phyloP scores from a whole-genome alignment of 2,888 invertebrate species.

The Matsumyia berberina region DNA sequence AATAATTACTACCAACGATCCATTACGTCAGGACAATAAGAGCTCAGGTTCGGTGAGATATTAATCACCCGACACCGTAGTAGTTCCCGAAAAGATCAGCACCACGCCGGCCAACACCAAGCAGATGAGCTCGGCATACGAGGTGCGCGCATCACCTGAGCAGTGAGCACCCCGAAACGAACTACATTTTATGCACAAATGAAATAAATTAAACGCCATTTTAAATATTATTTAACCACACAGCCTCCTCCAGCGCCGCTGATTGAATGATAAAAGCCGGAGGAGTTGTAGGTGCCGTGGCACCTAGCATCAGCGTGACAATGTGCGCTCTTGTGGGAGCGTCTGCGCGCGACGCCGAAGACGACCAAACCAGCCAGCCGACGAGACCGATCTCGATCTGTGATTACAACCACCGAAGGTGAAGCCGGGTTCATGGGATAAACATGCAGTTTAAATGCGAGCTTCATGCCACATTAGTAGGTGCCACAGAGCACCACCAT shows the following conservation, averaged over 20 bases:
- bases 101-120: conserved; percentile 25
- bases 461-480: conserved; percentile 76
- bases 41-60: conserved; percentile 20
- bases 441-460: conserved; percentile 77
- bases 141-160: conserved; percentile 54
- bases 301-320: conserved; percentile 37
- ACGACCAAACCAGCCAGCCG: conserved; percentile 52
- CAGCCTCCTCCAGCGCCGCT: conserved; percentile 39
- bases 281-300: conserved; percentile 49
- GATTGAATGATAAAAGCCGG: conserved; percentile 69
- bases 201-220: conserved; percentile 76
- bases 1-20: conserved; percentile 64
- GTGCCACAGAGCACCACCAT: conserved; percentile 58
- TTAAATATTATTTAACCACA: conserved; percentile 69
- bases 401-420: conserved; percentile 73
- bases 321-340: conserved; percentile 63
- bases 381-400: conserved; percentile 70
- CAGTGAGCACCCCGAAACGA: no score
- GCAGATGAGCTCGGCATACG: conserved; percentile 47
- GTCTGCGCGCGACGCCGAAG: conserved; percentile 59
- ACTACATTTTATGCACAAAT: conserved; percentile 69
- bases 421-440: conserved; percentile 77
- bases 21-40: conserved; percentile 64
- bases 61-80: conserved; percentile 20
- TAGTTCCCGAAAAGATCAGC: conserved; percentile 25